Base-by-base conservation (phyloP, 2,797 vertebrate species). In the Tolypeutes matacus region DNA sequence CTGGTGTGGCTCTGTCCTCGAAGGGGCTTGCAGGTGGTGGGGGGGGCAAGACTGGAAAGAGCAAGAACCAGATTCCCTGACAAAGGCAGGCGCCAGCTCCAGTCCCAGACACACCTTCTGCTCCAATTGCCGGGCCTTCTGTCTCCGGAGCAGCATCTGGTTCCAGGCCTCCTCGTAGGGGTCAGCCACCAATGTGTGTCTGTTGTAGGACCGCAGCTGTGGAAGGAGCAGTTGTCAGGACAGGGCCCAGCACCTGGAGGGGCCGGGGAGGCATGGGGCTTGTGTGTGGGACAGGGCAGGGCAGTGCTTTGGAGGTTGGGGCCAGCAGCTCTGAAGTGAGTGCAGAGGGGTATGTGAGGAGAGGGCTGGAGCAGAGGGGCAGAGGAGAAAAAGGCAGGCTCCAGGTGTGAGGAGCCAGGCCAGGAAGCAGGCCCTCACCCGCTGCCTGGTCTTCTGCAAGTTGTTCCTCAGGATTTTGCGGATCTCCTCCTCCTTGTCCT, bases 151-250 rank as follows among this genome's bases (percentile, higher is more conserved):
- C 1, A 99, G 95, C 91, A 99, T 98, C 95, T 99, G 99, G 49
- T 98, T 98, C 97, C 99, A 98, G 92, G 99, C 99, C 0, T 99
- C 99, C 97, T 99, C 99, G 0, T 98, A 99, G 6, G 99, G 99
- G 94, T 99, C 99, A 0, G 98, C 99, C 98, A 99, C 98, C 95
- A 99, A 98, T 0, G 99, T 99, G 97, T 99, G 99, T 93, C 99
- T 98, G 98, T 99, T 99, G 98, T 99, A 99, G 69, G 99, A 99
- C 73, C 99, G 99, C 96, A 99, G 97, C 99, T 99, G 98, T 39
- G 84, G 69, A 73, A 62, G 73, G 70, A 60, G 90, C 10, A 93
- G 96, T 73, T 62, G 0, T 95, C 0, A 1, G 80, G 92, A 75
- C 53, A 90, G 65, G 84, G 77, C 31, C 15, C 7, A 0, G 42